Evolutionary conservation across 2,888 invertebrate genomes (phyloP).

Genomic region (Petrolisthes cinctipes): DNA sequence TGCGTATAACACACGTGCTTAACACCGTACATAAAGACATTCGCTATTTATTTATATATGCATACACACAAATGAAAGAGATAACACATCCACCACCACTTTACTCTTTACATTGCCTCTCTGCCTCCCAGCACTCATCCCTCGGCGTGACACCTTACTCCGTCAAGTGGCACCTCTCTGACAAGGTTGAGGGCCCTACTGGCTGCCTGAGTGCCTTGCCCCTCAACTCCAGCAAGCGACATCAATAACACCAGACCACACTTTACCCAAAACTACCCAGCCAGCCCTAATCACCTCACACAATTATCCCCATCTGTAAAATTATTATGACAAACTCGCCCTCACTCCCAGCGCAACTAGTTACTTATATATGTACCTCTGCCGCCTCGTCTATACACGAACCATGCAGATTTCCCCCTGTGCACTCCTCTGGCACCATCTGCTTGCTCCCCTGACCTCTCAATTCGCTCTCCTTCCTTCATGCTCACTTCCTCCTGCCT

Average conservation of each 20-base stretch:
- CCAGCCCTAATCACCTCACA: conserved; percentile 13
- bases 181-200: conserved; percentile 12
- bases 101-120: not conserved
- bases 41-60: too few species aligned
- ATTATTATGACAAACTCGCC: conserved; percentile 2
- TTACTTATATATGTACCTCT: not conserved
- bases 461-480: conserved; percentile 3
- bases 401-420: not conserved
- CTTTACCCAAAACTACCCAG: conserved; percentile 14
- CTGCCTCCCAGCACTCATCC: conserved; percentile 7
- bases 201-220: conserved; percentile 25
- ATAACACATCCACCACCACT: too few species aligned
- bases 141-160: conserved; percentile 21
- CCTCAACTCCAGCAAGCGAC: not conserved
- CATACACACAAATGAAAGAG: too few species aligned
- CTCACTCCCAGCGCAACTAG: not conserved
- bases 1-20: too few species aligned
- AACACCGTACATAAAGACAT: too few species aligned
- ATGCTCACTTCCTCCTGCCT: not conserved
- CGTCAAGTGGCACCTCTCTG: conserved; percentile 26
- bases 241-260: not conserved
- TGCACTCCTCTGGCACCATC: not conserved
- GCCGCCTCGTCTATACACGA: not conserved
- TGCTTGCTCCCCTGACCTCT: not conserved
- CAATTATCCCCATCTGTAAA: conserved; percentile 10